phyloP scores from a whole-genome alignment of 92 coral and sea anemone genomes.

The Ricordea florida region DNA sequence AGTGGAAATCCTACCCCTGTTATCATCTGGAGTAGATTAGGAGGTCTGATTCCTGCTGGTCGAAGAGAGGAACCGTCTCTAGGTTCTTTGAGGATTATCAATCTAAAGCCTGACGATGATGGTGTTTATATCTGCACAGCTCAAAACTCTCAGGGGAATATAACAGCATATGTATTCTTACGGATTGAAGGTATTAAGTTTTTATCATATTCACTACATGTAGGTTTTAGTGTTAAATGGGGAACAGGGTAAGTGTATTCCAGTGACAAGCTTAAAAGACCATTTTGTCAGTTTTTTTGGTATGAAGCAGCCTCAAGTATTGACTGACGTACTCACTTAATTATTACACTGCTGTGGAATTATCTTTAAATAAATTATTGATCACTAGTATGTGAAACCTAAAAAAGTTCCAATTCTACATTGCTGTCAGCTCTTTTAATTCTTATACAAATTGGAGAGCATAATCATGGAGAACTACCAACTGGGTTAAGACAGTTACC shows the following conservation, averaged over 20 bases:
- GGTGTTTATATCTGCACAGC: conserved; percentile 85
- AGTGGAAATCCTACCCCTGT: conserved; percentile 76
- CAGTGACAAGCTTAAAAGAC: too few relatives aligned
- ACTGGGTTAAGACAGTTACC: too few relatives aligned
- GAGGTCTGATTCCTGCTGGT: conserved; percentile 47
- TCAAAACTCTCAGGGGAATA: conserved; percentile 53
- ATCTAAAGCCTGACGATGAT: conserved; percentile 63
- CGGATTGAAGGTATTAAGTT: conserved; percentile 65
- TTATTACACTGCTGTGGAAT: too few relatives aligned
- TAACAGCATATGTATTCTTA: conserved; percentile 51
- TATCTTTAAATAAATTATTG: too few relatives aligned
- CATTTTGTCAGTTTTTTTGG: too few relatives aligned
- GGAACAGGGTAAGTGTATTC: not conserved
- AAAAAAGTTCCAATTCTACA: too few relatives aligned
- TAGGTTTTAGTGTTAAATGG: not conserved
- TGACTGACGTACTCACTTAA: too few relatives aligned
- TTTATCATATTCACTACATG: not conserved
- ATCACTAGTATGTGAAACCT: too few relatives aligned
- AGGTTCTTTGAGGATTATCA: conserved; percentile 70
- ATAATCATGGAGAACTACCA: too few relatives aligned
- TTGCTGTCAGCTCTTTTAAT: too few relatives aligned
- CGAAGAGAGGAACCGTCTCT: conserved; percentile 76
- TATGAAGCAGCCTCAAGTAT: too few relatives aligned
- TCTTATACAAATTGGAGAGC: too few relatives aligned
- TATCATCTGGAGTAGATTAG: conserved; percentile 65